Conservation (phyloP, 2,888 invertebrate genomes). For the Hirtodrosophila trivittata region DNA sequence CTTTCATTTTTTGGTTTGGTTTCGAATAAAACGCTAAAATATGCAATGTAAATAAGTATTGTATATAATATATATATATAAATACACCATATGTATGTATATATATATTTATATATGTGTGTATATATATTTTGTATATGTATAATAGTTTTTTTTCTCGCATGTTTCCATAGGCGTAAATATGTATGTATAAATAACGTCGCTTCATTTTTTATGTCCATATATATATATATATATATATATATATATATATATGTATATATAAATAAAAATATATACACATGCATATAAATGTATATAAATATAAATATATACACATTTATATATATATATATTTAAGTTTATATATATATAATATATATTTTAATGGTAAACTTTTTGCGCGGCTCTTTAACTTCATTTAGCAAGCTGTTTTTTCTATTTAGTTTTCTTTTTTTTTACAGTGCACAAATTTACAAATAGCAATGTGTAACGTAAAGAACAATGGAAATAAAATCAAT, state of each 20-base stretch:
- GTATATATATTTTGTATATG: slow-evolving; percentile 51
- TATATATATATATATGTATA: slow-evolving; percentile 4
- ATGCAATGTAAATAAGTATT: slow-evolving; percentile 75
- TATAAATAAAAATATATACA: slow-evolving; percentile 32
- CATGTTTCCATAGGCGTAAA: slow-evolving; percentile 60
- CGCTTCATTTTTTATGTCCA: slow-evolving; percentile 50
- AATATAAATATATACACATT: slow-evolving; percentile 28
- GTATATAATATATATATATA: slow-evolving; percentile 47
- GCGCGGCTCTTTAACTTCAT: slow-evolving; percentile 38
- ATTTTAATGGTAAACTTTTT: slow-evolving; percentile 35
- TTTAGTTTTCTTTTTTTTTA: slow-evolving; percentile 49
- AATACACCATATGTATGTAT: slow-evolving; percentile 30
- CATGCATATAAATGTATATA: slow-evolving; percentile 27
- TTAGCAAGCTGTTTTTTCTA: slow-evolving; percentile 44
- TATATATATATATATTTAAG: background rate
- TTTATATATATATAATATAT: slow-evolving; percentile 29
- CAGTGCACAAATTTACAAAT: slow-evolving; percentile 64
- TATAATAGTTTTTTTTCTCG: slow-evolving; percentile 53
- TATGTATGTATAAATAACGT: slow-evolving; percentile 61
- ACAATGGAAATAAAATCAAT: slow-evolving; percentile 31
- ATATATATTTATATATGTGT: slow-evolving; percentile 34
- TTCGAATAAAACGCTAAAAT: slow-evolving; percentile 73
- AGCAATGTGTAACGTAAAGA: slow-evolving; percentile 25
- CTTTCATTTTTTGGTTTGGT: slow-evolving; percentile 23
- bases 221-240: slow-evolving; percentile 3